Percentiles rank a stretch among this genome's conserved stretches.
Conservation (phyloP, 1,140 invertebrate genomes). For the Mya arenaria region DNA sequence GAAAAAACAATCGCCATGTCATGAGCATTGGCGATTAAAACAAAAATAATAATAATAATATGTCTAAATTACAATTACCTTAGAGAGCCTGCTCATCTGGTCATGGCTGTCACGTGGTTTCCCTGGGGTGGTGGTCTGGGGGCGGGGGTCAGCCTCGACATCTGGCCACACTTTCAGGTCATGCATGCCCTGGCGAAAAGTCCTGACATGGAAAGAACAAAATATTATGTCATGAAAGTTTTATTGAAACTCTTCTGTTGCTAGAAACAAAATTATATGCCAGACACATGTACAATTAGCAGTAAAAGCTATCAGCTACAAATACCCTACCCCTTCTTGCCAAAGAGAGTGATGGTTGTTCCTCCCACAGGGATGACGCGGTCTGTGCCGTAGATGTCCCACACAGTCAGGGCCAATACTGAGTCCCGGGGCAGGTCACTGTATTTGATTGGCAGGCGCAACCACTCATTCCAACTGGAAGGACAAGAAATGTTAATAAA, state of each 20-base stretch:
- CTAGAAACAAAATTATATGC: too few species aligned
- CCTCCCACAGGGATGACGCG: slow-evolving; percentile 93
- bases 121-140: slow-evolving; percentile 89
- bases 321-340: slow-evolving; percentile 88
- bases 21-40: too few species aligned
- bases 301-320: too few species aligned
- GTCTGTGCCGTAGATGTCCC: slow-evolving; percentile 94
- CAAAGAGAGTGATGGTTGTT: slow-evolving; percentile 94
- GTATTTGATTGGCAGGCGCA: slow-evolving; percentile 94
- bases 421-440: slow-evolving; percentile 95
- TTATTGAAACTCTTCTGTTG: too few species aligned
- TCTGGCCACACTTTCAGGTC: slow-evolving; percentile 84
- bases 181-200: slow-evolving; percentile 83
- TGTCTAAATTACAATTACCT: too few species aligned
- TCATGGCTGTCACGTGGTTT: slow-evolving; percentile 90
- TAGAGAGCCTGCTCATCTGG: slow-evolving; percentile 94
- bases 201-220: slow-evolving; percentile 68
- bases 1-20: too few species aligned
- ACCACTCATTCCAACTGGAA: slow-evolving; percentile 98
- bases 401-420: slow-evolving; percentile 94
- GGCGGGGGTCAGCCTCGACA: slow-evolving; percentile 87
- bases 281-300: too few species aligned
- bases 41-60: too few species aligned
- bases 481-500: too few species aligned
- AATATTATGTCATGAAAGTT: too few species aligned